These are phyloP conservation scores for Neoscelio sp. DNA, from an alignment of 2,888 invertebrate species.

Conservation along the genomic window DNA sequence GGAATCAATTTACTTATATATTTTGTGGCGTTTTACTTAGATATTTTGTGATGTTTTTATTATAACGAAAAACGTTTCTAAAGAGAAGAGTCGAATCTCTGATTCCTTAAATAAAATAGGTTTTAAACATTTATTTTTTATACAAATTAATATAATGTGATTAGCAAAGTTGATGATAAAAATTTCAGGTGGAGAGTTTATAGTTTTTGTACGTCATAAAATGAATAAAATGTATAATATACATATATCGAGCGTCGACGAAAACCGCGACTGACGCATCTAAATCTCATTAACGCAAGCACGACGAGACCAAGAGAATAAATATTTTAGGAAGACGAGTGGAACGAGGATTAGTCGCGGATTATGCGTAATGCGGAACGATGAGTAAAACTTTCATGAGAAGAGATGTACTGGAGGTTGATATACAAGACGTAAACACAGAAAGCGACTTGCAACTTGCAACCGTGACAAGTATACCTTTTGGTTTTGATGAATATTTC, in stretches of 20 bases:
- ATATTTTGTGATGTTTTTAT: too few species aligned
- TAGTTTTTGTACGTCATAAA: not conserved
- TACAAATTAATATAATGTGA: too few species aligned
- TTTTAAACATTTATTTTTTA: too few species aligned
- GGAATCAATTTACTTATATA: too few species aligned
- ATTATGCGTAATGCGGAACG: slow-evolving; percentile 69
- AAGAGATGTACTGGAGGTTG: slow-evolving; percentile 65
- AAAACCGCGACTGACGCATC: slow-evolving; percentile 49
- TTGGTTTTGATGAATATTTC: slow-evolving; percentile 51
- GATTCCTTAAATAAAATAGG: too few species aligned
- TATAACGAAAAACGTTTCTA: too few species aligned
- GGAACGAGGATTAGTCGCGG: slow-evolving; percentile 66
- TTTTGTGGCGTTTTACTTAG: too few species aligned
- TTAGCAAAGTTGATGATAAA: too few species aligned
- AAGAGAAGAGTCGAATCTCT: too few species aligned
- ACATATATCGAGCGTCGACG: slow-evolving; percentile 15
- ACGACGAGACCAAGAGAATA: slow-evolving; percentile 56
- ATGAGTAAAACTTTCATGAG: slow-evolving; percentile 70
- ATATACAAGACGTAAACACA: slow-evolving; percentile 59
- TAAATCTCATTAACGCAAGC: slow-evolving; percentile 66
- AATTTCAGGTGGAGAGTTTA: not conserved
- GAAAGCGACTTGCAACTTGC: slow-evolving; percentile 39
- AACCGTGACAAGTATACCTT: slow-evolving; percentile 53
- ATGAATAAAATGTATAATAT: slow-evolving; percentile 3
- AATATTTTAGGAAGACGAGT: slow-evolving; percentile 65